Percentiles rank a stretch among this genome's conserved stretches.
Conservation (phyloP, 2,797 vertebrate genomes). For the Pseudotriccus pelzelni region DNA sequence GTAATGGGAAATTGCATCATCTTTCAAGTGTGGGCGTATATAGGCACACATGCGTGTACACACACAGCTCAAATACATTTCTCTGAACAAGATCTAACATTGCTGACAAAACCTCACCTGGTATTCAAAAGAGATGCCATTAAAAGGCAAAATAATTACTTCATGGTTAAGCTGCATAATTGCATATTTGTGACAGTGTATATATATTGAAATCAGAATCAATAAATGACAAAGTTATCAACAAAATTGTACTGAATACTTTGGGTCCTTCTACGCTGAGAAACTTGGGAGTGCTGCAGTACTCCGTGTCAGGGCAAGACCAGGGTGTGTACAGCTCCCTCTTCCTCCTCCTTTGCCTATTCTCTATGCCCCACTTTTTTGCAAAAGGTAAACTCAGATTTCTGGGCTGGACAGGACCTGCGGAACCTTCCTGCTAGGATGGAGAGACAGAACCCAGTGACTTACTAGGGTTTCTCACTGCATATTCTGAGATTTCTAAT, state of each 20-base stretch:
- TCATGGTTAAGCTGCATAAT: neutral
- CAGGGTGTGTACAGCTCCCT: conserved; percentile 9
- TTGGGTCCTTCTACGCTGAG: neutral
- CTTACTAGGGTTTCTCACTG: neutral
- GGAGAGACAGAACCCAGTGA: neutral
- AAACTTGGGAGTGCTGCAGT: neutral
- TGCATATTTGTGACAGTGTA: neutral
- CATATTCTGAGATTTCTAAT: neutral
- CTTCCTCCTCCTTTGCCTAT: neutral
- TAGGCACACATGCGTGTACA: neutral
- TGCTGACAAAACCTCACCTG: neutral
- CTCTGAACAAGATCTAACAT: conserved; percentile 32
- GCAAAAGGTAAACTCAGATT: neutral
- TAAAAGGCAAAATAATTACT: conserved; percentile 9
- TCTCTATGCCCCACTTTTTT: neutral
- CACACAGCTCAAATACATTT: conserved; percentile 35
- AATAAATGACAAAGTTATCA: neutral
- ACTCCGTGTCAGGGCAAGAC: conserved; percentile 40
- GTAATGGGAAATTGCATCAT: conserved; percentile 44
- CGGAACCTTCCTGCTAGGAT: neutral
- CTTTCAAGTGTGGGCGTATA: conserved; percentile 28
- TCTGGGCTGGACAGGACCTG: neutral
- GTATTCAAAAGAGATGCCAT: neutral
- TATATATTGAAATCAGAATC: neutral
- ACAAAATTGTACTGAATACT: neutral